Evolutionary conservation across 2,888 invertebrate species (phyloP).

Genomic region (Drosophila nigricruria): DNA sequence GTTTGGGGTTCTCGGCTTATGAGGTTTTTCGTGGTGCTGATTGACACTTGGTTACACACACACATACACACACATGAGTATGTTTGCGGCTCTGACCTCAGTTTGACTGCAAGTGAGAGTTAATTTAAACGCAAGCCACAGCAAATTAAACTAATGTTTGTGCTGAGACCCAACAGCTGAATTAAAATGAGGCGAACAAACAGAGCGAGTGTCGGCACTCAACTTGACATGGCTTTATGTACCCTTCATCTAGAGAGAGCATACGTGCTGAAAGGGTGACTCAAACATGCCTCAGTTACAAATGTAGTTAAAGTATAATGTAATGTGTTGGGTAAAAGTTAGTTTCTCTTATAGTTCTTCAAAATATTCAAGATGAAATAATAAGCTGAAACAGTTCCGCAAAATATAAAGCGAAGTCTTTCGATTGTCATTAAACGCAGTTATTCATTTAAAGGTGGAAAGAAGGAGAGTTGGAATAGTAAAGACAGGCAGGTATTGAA

Average conservation of each 20-base stretch:
- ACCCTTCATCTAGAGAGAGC: conserved; percentile 2
- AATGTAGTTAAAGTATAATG: neutral
- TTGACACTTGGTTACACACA: conserved; percentile 51
- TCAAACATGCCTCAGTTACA: neutral
- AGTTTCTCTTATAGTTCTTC: neutral
- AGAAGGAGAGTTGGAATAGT: no score
- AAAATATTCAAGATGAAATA: no score
- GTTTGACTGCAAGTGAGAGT: conserved; percentile 25
- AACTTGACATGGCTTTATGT: conserved; percentile 10
- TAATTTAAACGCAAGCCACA: conserved; percentile 70
- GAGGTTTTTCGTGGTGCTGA: conserved; percentile 21
- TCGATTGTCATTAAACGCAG: no score
- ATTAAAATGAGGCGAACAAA: conserved; percentile 50
- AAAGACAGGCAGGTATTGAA: no score
- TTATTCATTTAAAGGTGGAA: no score
- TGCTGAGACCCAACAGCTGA: conserved; percentile 39
- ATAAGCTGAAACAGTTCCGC: no score
- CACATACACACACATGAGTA: neutral
- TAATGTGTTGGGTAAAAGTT: neutral
- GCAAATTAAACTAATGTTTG: conserved; percentile 75
- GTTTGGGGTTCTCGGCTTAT: neutral
- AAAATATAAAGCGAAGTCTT: no score
- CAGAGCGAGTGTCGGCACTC: conserved; percentile 19
- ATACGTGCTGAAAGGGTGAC: neutral
- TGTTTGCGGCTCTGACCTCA: conserved; percentile 33